A percentile compares a stretch with the other conserved stretches of the same genome.
Evolutionary conservation across 1,140 invertebrate genomes (phyloP).

Genomic region (Varroa destructor): DNA sequence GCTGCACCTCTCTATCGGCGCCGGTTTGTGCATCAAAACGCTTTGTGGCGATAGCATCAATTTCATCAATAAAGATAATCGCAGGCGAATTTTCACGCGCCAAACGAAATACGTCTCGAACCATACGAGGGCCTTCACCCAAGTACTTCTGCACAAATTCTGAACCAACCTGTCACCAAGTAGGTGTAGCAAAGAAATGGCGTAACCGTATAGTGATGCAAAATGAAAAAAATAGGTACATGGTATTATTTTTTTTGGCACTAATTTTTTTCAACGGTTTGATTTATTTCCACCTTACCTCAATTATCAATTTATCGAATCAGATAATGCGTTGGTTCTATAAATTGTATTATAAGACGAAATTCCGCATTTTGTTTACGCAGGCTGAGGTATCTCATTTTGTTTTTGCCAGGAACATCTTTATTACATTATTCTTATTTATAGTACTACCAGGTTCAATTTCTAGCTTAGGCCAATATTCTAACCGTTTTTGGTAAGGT

Average conservation of each 20-base stretch:
- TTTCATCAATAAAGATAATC: slow-evolving; percentile 98
- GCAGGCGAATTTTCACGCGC: slow-evolving; percentile 98
- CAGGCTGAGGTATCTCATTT: too few relatives aligned
- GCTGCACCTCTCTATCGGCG: slow-evolving; percentile 95
- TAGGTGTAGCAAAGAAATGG: slow-evolving; percentile 63
- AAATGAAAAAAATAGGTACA: slow-evolving; percentile 22
- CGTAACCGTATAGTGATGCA: slow-evolving; percentile 20
- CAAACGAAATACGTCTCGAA: slow-evolving; percentile 92
- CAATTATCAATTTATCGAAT: background rate
- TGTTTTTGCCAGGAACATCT: too few relatives aligned
- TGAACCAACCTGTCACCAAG: slow-evolving; percentile 73
- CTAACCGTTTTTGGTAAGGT: too few relatives aligned
- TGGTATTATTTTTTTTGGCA: slow-evolving; percentile 14
- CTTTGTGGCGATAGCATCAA: slow-evolving; percentile 96
- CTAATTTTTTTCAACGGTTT: background rate
- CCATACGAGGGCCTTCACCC: slow-evolving; percentile 97
- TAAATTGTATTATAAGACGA: too few relatives aligned
- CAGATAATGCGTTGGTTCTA: background rate
- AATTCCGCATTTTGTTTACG: too few relatives aligned
- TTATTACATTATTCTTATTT: too few relatives aligned
- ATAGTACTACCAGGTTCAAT: too few relatives aligned
- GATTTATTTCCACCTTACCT: too few relatives aligned
- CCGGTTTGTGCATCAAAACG: slow-evolving; percentile 97
- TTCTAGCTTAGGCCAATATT: too few relatives aligned
- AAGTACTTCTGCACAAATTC: slow-evolving; percentile 99